Conservation (phyloP, 2,113 vertebrate species). For the Bufo gargarizans region DNA sequence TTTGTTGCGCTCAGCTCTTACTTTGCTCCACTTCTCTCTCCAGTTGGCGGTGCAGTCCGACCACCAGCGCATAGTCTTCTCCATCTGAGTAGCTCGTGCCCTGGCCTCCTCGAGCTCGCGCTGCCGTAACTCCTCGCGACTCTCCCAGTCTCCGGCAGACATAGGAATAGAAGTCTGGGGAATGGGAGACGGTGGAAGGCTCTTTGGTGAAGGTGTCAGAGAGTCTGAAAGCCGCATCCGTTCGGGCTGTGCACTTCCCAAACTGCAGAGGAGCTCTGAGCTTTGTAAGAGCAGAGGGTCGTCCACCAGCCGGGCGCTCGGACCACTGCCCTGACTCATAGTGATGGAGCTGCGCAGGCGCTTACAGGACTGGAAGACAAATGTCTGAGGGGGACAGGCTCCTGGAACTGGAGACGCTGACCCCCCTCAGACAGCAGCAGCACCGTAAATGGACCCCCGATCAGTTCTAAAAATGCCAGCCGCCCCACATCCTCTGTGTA, state of each 20-base stretch:
- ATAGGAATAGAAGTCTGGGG: slow-evolving; percentile 75
- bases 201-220: slow-evolving; percentile 83
- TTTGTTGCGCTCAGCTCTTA: slow-evolving; percentile 90
- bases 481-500: neutral
- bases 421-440: slow-evolving; percentile 37
- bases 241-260: slow-evolving; percentile 80
- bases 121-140: slow-evolving; percentile 90
- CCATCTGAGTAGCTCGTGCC: slow-evolving; percentile 92
- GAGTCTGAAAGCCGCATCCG: slow-evolving; percentile 80
- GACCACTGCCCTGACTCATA: slow-evolving; percentile 73
- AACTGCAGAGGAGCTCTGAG: slow-evolving; percentile 77
- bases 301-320: slow-evolving; percentile 66
- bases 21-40: slow-evolving; percentile 99
- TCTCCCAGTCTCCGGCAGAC: slow-evolving; percentile 87
- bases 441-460: neutral
- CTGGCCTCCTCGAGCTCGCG: slow-evolving; percentile 93
- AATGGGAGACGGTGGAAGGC: slow-evolving; percentile 84
- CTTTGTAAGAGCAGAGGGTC: slow-evolving; percentile 72
- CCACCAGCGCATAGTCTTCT: slow-evolving; percentile 99
- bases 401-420: slow-evolving; percentile 18
- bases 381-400: slow-evolving; percentile 40
- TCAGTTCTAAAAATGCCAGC: no score
- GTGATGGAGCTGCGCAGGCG: neutral
- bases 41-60: slow-evolving; percentile 97
- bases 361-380: neutral